phyloP scores from a whole-genome alignment of 2,888 invertebrate species.

The Chloroclystis v-ata region DNA sequence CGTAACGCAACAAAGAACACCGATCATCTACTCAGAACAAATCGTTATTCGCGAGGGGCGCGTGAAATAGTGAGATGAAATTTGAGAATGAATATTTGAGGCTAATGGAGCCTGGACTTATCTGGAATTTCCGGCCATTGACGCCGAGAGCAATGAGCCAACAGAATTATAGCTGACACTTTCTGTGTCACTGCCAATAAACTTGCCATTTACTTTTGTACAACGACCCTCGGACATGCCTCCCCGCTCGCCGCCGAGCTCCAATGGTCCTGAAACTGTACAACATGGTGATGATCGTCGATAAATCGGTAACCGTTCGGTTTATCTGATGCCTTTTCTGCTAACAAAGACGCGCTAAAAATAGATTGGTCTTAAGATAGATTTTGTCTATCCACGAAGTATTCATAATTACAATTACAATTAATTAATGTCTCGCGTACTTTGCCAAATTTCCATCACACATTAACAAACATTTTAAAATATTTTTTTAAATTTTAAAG shows the following conservation, averaged over 20 bases:
- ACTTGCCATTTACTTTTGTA: constrained; percentile 14
- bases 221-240: constrained; percentile 11
- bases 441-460: too few relatives aligned
- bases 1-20: constrained; percentile 38
- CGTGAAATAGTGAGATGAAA: constrained; percentile 43
- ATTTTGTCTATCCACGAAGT: too few relatives aligned
- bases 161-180: constrained; percentile 45
- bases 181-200: constrained; percentile 38
- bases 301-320: not conserved
- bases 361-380: too few relatives aligned
- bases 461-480: too few relatives aligned
- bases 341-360: too few relatives aligned
- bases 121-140: constrained; percentile 64
- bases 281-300: not conserved
- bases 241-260: constrained; percentile 5
- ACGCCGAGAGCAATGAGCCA: constrained; percentile 45
- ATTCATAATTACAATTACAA: too few relatives aligned
- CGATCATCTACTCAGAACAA: constrained; percentile 43
- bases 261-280: constrained; percentile 4
- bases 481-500: too few relatives aligned
- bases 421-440: too few relatives aligned
- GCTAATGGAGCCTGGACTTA: constrained; percentile 51
- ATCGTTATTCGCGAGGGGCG: constrained; percentile 35
- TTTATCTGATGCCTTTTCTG: not conserved
- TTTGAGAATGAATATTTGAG: constrained; percentile 45